Percentiles rank a stretch among this genome's conserved stretches.
Conservation (phyloP, 1,140 invertebrate genomes). For the Temnothorax longispinosus region DNA sequence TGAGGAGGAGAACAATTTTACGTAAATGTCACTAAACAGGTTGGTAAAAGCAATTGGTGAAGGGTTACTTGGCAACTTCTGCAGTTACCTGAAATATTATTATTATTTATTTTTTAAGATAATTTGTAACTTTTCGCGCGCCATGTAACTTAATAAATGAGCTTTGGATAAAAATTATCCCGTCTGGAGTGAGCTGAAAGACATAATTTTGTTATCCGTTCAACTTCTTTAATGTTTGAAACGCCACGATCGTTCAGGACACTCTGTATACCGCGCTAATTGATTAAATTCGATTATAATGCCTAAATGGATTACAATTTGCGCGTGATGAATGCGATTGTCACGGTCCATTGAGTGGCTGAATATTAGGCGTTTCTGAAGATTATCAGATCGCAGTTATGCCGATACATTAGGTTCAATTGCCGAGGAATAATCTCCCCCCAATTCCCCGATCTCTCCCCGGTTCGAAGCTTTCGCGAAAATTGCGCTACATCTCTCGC, state of each 20-base stretch:
- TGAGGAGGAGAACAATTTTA: conserved; percentile 57
- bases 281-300: conserved; percentile 28
- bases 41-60: conserved; percentile 50
- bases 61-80: neutral
- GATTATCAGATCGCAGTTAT: conserved; percentile 25
- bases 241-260: neutral
- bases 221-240: neutral
- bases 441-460: neutral
- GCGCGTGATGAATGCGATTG: conserved; percentile 32
- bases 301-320: conserved; percentile 51
- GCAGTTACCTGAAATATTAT: neutral
- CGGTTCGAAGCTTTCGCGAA: neutral
- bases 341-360: neutral
- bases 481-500: neutral
- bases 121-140: neutral
- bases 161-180: neutral
- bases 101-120: neutral
- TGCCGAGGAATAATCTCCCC: neutral
- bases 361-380: conserved; percentile 12
- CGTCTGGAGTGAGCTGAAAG: neutral
- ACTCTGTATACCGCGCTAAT: neutral
- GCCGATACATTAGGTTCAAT: conserved; percentile 16
- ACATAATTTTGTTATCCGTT: neutral
- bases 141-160: neutral
- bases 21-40: conserved; percentile 74